Evolutionary conservation across 2,888 invertebrate species (phyloP).

Genomic region (Escarpia spicata): DNA sequence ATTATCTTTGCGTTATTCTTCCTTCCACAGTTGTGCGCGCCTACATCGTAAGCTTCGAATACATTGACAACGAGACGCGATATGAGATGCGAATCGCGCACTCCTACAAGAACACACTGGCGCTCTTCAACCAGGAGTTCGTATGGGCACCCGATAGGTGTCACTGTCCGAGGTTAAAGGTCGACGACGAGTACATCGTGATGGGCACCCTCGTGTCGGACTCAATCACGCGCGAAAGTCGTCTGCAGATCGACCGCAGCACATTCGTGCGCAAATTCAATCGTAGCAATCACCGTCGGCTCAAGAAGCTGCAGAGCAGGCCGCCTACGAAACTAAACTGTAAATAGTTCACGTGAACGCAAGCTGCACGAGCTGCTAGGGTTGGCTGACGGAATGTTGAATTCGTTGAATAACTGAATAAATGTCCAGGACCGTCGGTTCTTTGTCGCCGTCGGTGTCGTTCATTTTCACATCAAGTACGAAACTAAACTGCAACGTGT

Average conservation of each 20-base stretch:
- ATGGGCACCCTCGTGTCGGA: not conserved
- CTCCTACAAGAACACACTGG: not conserved
- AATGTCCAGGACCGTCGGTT: not conserved
- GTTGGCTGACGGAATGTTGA: not conserved
- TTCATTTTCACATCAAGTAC: not conserved
- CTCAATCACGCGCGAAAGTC: not conserved
- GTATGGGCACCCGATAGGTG: not conserved
- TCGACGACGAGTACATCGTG: not conserved
- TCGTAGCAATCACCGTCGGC: not conserved
- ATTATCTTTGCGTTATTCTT: too few species aligned
- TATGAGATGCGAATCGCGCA: not conserved
- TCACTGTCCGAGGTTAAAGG: not conserved
- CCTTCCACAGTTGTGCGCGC: not conserved
- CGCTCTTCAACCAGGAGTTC: not conserved
- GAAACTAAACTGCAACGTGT: not conserved
- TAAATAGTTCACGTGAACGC: not conserved
- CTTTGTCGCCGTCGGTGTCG: not conserved
- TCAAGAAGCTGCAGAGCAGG: not conserved
- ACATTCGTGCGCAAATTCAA: not conserved
- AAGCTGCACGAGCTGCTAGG: not conserved
- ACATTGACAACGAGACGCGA: constrained; percentile 4
- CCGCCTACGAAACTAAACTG: constrained; percentile 7
- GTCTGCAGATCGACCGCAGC: not conserved
- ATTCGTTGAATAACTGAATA: not conserved
- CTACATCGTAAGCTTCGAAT: not conserved